Evolutionary conservation across 2,888 invertebrate genomes (phyloP).

Genomic region (Chelonus formosanus): DNA sequence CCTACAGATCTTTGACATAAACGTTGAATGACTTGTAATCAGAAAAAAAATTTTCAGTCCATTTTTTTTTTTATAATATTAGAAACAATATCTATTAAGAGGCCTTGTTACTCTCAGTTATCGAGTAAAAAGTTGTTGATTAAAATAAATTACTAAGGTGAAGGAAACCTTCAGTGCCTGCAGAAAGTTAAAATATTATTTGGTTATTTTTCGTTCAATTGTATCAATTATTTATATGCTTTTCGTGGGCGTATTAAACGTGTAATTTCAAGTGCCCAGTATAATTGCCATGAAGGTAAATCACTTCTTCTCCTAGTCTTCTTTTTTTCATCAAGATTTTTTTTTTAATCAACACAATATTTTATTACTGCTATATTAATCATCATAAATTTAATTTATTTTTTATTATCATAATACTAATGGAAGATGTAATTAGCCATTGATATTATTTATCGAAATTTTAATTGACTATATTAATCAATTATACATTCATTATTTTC

Average conservation of each 20-base stretch:
- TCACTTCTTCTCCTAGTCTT: neutral
- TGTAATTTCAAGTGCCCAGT: slow-evolving; percentile 5
- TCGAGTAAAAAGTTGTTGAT: slow-evolving; percentile 13
- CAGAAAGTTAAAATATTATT: neutral
- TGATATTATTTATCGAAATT: too few species aligned
- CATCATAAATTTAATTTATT: neutral
- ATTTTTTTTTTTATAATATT: slow-evolving; percentile 1
- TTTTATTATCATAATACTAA: neutral
- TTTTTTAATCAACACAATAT: neutral
- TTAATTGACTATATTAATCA: too few species aligned
- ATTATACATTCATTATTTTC: too few species aligned
- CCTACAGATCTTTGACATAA: slow-evolving; percentile 49
- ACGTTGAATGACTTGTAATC: slow-evolving; percentile 6
- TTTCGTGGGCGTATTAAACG: slow-evolving; percentile 2
- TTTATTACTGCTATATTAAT: neutral
- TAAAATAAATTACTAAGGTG: slow-evolving; percentile 7
- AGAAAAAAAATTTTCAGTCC: neutral
- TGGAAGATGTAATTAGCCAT: too few species aligned
- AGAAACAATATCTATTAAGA: slow-evolving; percentile 10
- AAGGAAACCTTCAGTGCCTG: slow-evolving; percentile 26
- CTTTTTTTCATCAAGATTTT: neutral
- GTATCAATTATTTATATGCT: neutral
- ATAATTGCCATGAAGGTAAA: slow-evolving; percentile 13
- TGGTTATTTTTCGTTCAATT: too few species aligned
- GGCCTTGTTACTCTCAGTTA: slow-evolving; percentile 23